phyloP scores from a whole-genome alignment of 2,113 vertebrate species.

The Lophius piscatorius region DNA sequence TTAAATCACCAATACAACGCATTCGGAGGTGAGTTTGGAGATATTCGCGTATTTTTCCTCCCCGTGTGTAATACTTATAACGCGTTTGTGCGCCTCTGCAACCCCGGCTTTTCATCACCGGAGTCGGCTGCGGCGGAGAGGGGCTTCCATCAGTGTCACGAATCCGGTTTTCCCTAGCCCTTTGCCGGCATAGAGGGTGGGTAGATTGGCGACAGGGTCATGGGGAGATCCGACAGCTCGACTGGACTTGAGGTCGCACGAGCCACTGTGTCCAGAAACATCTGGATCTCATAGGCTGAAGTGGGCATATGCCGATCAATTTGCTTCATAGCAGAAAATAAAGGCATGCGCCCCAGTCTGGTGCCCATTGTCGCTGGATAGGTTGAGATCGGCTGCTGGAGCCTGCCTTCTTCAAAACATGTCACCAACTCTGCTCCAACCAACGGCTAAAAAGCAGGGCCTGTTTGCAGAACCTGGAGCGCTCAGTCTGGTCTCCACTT shows the following conservation, averaged over 20 bases:
- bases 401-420: constrained; percentile 54
- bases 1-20: constrained; percentile 78
- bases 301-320: constrained; percentile 50
- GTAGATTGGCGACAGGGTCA: constrained; percentile 67
- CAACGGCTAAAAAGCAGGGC: constrained; percentile 55
- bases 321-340: constrained; percentile 64
- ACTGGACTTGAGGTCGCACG: constrained; percentile 44
- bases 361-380: constrained; percentile 43
- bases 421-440: constrained; percentile 70
- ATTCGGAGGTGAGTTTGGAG: constrained; percentile 78
- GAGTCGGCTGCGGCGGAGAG: constrained; percentile 61
- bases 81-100: constrained; percentile 37
- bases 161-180: constrained; percentile 76
- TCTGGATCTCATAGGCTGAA: constrained; percentile 43
- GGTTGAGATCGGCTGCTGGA: constrained; percentile 44
- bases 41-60: constrained; percentile 60
- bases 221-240: constrained; percentile 61
- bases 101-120: constrained; percentile 43
- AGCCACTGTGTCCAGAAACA: constrained; percentile 25
- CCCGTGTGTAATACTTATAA: constrained; percentile 34
- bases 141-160: constrained; percentile 75
- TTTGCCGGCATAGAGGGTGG: constrained; percentile 70
- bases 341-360: constrained; percentile 53
- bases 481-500: constrained; percentile 44
- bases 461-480: constrained; percentile 44